Percentiles rank a stretch among this genome's conserved stretches.
Evolutionary conservation across 2,113 vertebrate genomes (phyloP).

Genomic region (Chionis minor): DNA sequence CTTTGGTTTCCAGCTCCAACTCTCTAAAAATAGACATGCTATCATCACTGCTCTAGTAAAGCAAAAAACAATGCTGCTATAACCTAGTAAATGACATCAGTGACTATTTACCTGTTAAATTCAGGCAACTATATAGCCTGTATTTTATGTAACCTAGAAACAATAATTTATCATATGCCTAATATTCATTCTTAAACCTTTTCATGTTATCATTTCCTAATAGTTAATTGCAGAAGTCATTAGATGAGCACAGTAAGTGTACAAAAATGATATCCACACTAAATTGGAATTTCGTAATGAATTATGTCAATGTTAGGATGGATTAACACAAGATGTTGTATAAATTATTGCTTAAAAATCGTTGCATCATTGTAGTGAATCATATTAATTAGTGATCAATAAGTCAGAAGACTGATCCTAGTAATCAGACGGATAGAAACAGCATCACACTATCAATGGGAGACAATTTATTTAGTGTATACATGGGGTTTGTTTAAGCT

Average conservation of each 20-base stretch:
- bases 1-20: background rate
- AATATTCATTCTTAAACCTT: conserved; percentile 47
- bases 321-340: conserved; percentile 40
- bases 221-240: conserved; percentile 52
- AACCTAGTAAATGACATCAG: conserved; percentile 7
- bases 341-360: conserved; percentile 51
- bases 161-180: conserved; percentile 16
- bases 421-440: background rate
- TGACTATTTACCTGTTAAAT: background rate
- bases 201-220: conserved; percentile 38
- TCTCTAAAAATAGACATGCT: background rate
- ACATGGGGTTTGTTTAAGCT: background rate
- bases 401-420: conserved; percentile 34
- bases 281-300: conserved; percentile 49
- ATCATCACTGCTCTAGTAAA: background rate
- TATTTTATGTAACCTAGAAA: conserved; percentile 34
- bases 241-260: conserved; percentile 55
- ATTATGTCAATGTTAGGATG: conserved; percentile 45
- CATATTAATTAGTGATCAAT: conserved; percentile 30
- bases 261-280: conserved; percentile 51
- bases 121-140: conserved; percentile 1
- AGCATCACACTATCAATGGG: background rate
- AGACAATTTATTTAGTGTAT: background rate
- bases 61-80: background rate
- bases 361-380: conserved; percentile 23